Conservation (phyloP, 2,113 vertebrate species). For the Prietella phreatophila region DNA sequence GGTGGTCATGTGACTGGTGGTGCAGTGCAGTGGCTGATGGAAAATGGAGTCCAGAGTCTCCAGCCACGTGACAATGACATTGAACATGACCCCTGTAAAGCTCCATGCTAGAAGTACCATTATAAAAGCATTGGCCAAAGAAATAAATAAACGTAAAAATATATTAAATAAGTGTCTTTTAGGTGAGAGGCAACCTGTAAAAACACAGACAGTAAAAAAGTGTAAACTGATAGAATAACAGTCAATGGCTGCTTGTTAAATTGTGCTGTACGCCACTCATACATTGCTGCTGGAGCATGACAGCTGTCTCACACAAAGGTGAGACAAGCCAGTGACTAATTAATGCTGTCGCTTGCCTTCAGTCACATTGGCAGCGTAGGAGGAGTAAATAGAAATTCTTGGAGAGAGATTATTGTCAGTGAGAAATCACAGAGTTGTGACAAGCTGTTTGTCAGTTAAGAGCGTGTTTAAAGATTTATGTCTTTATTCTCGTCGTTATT, state of each 20-base stretch:
- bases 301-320: conserved; percentile 22
- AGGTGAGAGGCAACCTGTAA: background rate
- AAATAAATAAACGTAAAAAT: background rate
- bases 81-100: background rate
- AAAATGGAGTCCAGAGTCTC: no score
- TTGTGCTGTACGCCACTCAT: background rate
- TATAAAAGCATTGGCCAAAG: background rate
- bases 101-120: background rate
- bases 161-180: background rate
- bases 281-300: conserved; percentile 10
- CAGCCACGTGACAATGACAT: no score
- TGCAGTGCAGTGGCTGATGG: no score
- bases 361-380: conserved; percentile 13
- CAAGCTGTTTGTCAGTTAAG: background rate
- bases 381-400: conserved; percentile 12
- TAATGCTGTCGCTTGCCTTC: conserved; percentile 28
- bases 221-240: background rate
- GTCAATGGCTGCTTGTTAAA: conserved; percentile 2
- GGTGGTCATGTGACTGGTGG: no score
- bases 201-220: background rate
- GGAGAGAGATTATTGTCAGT: conserved; percentile 18
- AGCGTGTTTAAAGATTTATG: conserved; percentile 2
- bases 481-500: background rate
- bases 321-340: conserved; percentile 39
- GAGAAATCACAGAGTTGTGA: conserved; percentile 21